phyloP scores from a whole-genome alignment of 2,797 vertebrate genomes.

The Ctenopoma multispine region DNA sequence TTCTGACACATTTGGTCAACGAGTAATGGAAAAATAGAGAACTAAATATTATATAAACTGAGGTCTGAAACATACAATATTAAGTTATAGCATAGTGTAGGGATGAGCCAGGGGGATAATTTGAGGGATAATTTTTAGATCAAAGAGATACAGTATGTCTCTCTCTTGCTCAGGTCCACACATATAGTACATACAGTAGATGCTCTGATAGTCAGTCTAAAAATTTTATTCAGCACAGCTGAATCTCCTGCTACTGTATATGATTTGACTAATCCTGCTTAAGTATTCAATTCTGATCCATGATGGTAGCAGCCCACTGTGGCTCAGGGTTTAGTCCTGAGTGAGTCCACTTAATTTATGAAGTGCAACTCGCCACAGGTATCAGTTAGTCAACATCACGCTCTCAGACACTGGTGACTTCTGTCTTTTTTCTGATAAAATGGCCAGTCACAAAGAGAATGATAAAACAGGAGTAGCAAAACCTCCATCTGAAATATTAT shows the following conservation, averaged over 20 bases:
- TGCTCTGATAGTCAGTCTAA: background rate
- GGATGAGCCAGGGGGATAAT: too few relatives aligned
- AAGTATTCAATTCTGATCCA: background rate
- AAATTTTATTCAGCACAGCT: background rate
- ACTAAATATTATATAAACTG: too few relatives aligned
- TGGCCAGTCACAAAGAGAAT: slow-evolving; percentile 2
- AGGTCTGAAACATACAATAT: too few relatives aligned
- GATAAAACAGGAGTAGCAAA: slow-evolving; percentile 16
- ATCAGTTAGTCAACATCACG: slow-evolving; percentile 18
- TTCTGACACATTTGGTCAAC: background rate
- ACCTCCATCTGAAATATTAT: background rate
- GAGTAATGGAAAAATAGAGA: background rate
- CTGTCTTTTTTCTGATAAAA: slow-evolving; percentile 13
- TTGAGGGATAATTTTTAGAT: too few relatives aligned
- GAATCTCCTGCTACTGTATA: background rate
- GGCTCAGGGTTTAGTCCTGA: slow-evolving; percentile 10
- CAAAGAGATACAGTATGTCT: too few relatives aligned
- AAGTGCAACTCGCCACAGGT: slow-evolving; percentile 14
- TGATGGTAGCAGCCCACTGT: background rate
- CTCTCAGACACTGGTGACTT: background rate
- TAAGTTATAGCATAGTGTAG: too few relatives aligned
- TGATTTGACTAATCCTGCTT: too few relatives aligned
- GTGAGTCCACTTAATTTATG: slow-evolving; percentile 20
- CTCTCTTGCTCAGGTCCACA: too few relatives aligned
- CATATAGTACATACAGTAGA: too few relatives aligned